Evolutionary conservation across 2,113 vertebrate species (phyloP).

Genomic region (Brienomyrus brachyistius): DNA sequence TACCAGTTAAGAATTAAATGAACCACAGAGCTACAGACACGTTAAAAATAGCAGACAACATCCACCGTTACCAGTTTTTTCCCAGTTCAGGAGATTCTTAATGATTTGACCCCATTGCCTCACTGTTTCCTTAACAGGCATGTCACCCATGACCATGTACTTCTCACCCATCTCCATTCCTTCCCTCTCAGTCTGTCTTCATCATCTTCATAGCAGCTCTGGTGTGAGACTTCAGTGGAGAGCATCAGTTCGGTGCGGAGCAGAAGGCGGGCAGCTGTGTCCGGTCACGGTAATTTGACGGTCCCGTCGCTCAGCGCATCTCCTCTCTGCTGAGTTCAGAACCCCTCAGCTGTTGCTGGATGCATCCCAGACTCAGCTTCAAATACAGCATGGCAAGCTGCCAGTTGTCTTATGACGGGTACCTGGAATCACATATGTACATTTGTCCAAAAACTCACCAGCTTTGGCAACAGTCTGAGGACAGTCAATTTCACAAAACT

Average conservation of each 20-base stretch:
- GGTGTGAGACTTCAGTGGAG: background rate
- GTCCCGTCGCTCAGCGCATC: background rate
- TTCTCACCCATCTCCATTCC: background rate
- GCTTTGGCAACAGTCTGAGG: background rate
- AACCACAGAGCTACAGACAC: background rate
- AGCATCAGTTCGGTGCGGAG: background rate
- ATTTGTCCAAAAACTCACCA: background rate
- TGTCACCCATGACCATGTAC: background rate
- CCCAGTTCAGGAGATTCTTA: background rate
- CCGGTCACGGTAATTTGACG: background rate
- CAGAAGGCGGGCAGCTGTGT: background rate
- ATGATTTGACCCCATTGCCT: background rate
- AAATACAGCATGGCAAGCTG: background rate
- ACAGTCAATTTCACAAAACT: background rate
- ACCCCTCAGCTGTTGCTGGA: background rate
- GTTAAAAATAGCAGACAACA: background rate
- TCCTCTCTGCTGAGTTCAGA: background rate
- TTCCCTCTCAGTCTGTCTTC: background rate
- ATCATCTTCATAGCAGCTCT: background rate
- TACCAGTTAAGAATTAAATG: background rate
- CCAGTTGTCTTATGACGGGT: background rate
- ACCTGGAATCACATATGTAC: background rate
- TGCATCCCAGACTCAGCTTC: background rate
- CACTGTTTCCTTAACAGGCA: background rate
- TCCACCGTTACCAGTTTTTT: background rate